phyloP scores from a whole-genome alignment of 2,113 vertebrate genomes.

The Bucco capensis region DNA sequence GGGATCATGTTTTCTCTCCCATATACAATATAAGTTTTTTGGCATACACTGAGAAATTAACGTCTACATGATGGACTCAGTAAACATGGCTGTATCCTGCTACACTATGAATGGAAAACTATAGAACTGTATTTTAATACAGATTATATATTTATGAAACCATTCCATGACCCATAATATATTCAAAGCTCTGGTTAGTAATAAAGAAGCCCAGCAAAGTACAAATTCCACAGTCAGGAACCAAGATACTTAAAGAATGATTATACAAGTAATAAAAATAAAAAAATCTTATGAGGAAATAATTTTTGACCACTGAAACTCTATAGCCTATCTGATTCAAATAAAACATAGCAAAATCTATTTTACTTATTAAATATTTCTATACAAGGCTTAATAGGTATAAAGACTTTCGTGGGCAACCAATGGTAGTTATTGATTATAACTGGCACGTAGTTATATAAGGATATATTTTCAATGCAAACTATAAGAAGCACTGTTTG shows the following conservation, averaged over 20 bases:
- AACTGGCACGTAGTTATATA: background rate
- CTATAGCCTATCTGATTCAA: background rate
- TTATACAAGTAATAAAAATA: background rate
- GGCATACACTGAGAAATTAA: background rate
- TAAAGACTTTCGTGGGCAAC: background rate
- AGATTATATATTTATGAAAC: background rate
- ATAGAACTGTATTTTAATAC: background rate
- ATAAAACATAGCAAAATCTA: background rate
- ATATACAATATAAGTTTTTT: background rate
- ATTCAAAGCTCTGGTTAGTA: background rate
- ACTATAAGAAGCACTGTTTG: background rate
- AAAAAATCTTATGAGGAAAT: no score
- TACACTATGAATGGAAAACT: background rate
- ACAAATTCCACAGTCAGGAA: background rate
- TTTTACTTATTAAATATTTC: background rate
- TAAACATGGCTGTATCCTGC: background rate
- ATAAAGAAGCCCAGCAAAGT: background rate
- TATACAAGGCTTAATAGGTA: background rate
- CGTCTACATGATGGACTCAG: background rate
- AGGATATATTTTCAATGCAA: conserved; percentile 2
- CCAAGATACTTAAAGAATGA: background rate
- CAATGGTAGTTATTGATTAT: background rate
- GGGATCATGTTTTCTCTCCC: background rate
- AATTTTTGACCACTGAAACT: background rate
- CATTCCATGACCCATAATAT: background rate